Conservation (phyloP, 2,888 invertebrate genomes). For the Oscheius sp. region DNA sequence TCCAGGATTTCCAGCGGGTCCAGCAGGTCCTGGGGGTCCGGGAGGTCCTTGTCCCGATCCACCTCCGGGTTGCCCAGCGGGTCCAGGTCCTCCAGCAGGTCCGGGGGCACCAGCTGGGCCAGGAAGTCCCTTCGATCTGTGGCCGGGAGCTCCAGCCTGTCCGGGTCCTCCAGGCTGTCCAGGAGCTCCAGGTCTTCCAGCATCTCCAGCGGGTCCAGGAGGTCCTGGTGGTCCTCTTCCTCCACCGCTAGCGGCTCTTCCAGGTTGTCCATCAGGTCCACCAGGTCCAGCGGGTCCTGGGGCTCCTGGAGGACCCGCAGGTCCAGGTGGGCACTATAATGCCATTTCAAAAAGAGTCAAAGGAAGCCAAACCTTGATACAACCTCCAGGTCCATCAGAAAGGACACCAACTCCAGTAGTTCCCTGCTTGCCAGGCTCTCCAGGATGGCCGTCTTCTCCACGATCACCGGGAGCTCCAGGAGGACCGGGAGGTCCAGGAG, state of each 20-base stretch:
- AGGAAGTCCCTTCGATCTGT: constrained; percentile 33
- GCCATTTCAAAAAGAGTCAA: not conserved
- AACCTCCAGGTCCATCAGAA: not conserved
- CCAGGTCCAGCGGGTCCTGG: constrained; percentile 39
- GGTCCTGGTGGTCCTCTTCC: constrained; percentile 44
- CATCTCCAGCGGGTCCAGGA: constrained; percentile 32
- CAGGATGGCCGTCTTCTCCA: not conserved
- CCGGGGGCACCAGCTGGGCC: constrained; percentile 33
- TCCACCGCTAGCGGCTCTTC: constrained; percentile 32
- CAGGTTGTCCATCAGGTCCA: constrained; percentile 22
- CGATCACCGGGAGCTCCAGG: constrained; percentile 6
- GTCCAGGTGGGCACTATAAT: constrained; percentile 15
- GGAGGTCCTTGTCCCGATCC: constrained; percentile 35
- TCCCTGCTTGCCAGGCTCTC: constrained; percentile 5
- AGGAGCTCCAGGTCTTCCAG: too few species aligned
- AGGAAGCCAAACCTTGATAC: not conserved
- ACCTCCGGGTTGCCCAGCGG: constrained; percentile 34
- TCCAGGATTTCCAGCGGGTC: constrained; percentile 4
- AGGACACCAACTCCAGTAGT: not conserved
- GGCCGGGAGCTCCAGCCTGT: not conserved
- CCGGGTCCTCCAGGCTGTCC: constrained; percentile 6
- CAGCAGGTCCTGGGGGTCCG: constrained; percentile 33
- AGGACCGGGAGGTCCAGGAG: constrained; percentile 13
- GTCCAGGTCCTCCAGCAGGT: constrained; percentile 35
- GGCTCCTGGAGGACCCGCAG: constrained; percentile 33